Conservation (phyloP, 2,113 vertebrate species). For the Cisticola juncidis region DNA sequence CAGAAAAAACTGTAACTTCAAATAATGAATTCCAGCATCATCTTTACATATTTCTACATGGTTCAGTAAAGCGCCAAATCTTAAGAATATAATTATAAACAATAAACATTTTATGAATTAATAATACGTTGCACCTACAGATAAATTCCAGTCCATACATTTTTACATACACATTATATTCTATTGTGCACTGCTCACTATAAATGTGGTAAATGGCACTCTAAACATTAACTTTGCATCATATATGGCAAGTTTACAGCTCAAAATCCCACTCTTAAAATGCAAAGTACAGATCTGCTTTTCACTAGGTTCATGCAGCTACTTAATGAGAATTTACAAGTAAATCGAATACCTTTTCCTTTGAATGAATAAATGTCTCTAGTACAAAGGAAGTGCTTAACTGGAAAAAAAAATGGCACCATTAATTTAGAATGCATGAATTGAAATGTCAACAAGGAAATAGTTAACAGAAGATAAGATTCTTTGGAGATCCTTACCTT, state of each 20-base stretch:
- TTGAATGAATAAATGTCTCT: slow-evolving; percentile 99
- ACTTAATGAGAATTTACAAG: slow-evolving; percentile 25
- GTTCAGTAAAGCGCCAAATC: background rate
- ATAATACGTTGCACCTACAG: background rate
- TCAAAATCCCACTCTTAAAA: background rate
- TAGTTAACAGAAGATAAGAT: background rate
- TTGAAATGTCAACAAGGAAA: background rate
- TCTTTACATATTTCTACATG: background rate
- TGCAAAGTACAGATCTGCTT: background rate
- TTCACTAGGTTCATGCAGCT: slow-evolving; percentile 24
- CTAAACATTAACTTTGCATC: background rate
- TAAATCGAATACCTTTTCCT: slow-evolving; percentile 90
- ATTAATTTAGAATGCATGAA: slow-evolving; percentile 38
- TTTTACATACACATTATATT: background rate
- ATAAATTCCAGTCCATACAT: background rate
- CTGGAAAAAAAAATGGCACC: slow-evolving; percentile 73
- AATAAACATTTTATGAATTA: background rate
- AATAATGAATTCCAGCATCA: background rate
- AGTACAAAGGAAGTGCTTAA: slow-evolving; percentile 98
- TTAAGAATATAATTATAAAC: background rate
- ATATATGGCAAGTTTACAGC: background rate
- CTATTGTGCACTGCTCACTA: background rate
- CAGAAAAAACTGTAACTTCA: slow-evolving; percentile 1
- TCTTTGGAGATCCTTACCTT: slow-evolving; percentile 80
- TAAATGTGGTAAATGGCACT: background rate